phyloP scores from a whole-genome alignment of 30 jellyfish, hydroid and myxozoan species.

The Rhopilema esculentum region DNA sequence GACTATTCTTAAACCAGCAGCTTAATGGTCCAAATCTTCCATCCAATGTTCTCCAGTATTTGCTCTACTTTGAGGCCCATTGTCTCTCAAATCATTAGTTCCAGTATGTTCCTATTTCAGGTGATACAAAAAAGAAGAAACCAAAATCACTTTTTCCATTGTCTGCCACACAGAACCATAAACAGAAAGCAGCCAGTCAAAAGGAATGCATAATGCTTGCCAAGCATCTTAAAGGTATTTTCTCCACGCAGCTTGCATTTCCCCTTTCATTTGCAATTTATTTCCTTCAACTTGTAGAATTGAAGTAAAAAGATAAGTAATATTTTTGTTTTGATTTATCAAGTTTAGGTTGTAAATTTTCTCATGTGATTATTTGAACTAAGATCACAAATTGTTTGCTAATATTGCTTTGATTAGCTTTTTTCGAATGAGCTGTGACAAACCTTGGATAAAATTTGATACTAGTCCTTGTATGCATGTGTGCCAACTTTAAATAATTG shows the following conservation, averaged over 20 bases:
- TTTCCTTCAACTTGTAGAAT: not conserved
- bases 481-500: no score
- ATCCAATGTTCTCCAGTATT: no score
- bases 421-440: no score
- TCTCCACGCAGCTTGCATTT: not conserved
- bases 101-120: not conserved
- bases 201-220: slow-evolving; percentile 85
- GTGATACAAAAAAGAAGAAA: slow-evolving; percentile 56
- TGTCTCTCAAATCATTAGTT: not conserved
- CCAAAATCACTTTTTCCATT: slow-evolving; percentile 77
- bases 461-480: no score
- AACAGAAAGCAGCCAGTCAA: slow-evolving; percentile 82
- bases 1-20: no score
- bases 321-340: not conserved
- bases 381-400: not conserved
- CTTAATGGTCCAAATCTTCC: no score
- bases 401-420: not conserved
- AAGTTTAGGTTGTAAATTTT: not conserved
- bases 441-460: no score
- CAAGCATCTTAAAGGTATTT: slow-evolving; percentile 67
- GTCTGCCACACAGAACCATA: slow-evolving; percentile 77
- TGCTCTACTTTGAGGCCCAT: not conserved
- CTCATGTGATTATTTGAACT: not conserved
- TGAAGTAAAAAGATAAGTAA: no score
- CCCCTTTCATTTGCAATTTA: not conserved